Evolutionary conservation across 1,140 invertebrate genomes (phyloP), one percentile per base, ranked within the genome.

Genomic region (Drosophila bifasciata): DNA sequence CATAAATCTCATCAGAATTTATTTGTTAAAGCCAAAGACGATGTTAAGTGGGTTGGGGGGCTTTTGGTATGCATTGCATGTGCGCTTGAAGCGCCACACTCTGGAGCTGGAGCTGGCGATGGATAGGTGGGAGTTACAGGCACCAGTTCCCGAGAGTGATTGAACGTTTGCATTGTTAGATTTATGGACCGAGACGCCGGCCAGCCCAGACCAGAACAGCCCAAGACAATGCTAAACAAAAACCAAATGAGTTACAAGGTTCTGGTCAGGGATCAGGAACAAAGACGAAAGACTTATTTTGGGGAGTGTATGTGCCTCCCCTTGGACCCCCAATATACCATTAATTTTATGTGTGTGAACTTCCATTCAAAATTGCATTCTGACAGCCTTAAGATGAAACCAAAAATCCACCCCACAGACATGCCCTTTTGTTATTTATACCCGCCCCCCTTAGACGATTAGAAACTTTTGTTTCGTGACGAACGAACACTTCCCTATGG

Each of bases 1-100:
- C 80, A 86, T 85, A 84, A 84, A 84, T 84, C 80, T 86, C 77
- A 16, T 59, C 62, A 73, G 60, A 84, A 84, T 84, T 86, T 84
- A 84, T 84, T 80, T 80, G 77, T 74, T 77, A 74, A 74, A 74
- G 76, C 84, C 70, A 75, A 67, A 66, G 69, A 70, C 69, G 69
- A 73, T 76, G 67, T 46, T 66, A 48, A 0, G 19, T 21, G 19
- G 19, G 19, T 1, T 19, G 19, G 19, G 19, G 60, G 64, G 32
- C 5, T 36, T 72, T 85, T 55, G 51, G 51, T 64, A 74, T 73
- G 59, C 51, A 64, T 44, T 57, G 51, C 69, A 57, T 53, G 68
- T 53, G 66, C 32, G 32, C 58, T 21, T 16, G 66, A 59, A 53
- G 79, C 79, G 76, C 77, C 77, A 73, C 45, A 50, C 52, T 36